Base-by-base conservation (phyloP, 1,140 invertebrate species). In the Maniola jurtina region DNA sequence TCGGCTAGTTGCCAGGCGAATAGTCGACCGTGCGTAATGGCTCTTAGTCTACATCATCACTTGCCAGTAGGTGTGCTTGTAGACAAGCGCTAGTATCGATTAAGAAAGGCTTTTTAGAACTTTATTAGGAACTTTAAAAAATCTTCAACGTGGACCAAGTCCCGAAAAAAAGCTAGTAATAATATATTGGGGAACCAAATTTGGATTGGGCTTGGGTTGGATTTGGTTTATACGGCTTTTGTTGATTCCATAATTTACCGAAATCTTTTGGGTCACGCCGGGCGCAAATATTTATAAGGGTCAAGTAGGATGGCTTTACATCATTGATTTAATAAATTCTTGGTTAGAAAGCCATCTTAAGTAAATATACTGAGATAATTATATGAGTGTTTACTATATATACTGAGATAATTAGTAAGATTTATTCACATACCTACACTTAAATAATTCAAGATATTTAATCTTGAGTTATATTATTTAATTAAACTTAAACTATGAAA, bases 161-260 rank as follows among this genome's bases (percentile, higher is more conserved):
- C 25, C 1, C 25, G 25, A 4, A 2, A 25, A 25, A 25, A 2
- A 25, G 25, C 25, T 25, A 25, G 9, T 45, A 45, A 45, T 45
- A 45, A 45, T 45, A 6, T 45, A 45, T 45, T n/a, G 42, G 9
- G 42, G 42, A 45, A n/a, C 42, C 42, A 45, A 45, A 45, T 45
- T 13, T 11, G 42, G 10, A 11, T 45, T 40, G 38, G 38, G 11
- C 10, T 45, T 45, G 42, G 42, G 42, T 45, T 45, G 42, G 42
- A 45, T 45, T 45, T 5, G 13, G 42, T 45, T 13, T 13, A 11
- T 45, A 6, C 13, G 42, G 42, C 42, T 40, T 40, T 40, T 40
- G 42, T 45, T n/a, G 42, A 45, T 45, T 45, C 13, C 42, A 45
- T 45, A 45, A 45, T n/a, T 45, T 45, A 45, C 9, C 42, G 42